Conservation (phyloP, 2,888 invertebrate species). For the Lymantria monacha region DNA sequence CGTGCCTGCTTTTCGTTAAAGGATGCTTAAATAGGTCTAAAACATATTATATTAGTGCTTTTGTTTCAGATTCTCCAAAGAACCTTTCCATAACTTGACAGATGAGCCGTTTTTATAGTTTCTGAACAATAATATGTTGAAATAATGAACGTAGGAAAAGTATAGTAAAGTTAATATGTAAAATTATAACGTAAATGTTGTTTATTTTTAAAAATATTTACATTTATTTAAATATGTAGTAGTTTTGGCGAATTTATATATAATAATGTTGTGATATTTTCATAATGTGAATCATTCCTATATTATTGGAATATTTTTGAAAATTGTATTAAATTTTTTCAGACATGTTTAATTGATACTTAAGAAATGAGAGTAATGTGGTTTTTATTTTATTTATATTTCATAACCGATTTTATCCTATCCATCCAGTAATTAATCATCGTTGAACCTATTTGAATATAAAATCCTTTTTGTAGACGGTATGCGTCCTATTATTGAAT, state of each 20-base stretch:
- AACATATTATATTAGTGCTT: neutral
- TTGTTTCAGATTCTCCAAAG: slow-evolving; percentile 43
- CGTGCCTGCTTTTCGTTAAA: too few relatives aligned
- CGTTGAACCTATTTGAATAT: too few relatives aligned
- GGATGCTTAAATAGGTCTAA: neutral
- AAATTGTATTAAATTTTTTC: slow-evolving; percentile 75
- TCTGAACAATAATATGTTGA: slow-evolving; percentile 55
- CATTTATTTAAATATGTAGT: slow-evolving; percentile 61
- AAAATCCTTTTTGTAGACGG: too few relatives aligned
- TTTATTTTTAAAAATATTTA: slow-evolving; percentile 74
- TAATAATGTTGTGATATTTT: slow-evolving; percentile 70
- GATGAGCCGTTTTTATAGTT: slow-evolving; percentile 38
- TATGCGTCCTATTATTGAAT: too few relatives aligned
- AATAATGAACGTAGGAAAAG: slow-evolving; percentile 52
- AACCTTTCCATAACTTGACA: slow-evolving; percentile 28
- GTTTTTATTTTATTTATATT: slow-evolving; percentile 42
- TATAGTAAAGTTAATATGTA: slow-evolving; percentile 66
- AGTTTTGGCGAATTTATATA: slow-evolving; percentile 69
- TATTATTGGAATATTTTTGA: slow-evolving; percentile 73
- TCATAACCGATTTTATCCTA: neutral
- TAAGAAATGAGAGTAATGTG: slow-evolving; percentile 47
- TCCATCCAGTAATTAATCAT: too few relatives aligned
- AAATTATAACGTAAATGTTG: slow-evolving; percentile 68
- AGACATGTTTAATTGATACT: slow-evolving; percentile 67
- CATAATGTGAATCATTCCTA: slow-evolving; percentile 74